phyloP scores from a whole-genome alignment of 1,140 invertebrate genomes.

The Drosophila tsacasi region DNA sequence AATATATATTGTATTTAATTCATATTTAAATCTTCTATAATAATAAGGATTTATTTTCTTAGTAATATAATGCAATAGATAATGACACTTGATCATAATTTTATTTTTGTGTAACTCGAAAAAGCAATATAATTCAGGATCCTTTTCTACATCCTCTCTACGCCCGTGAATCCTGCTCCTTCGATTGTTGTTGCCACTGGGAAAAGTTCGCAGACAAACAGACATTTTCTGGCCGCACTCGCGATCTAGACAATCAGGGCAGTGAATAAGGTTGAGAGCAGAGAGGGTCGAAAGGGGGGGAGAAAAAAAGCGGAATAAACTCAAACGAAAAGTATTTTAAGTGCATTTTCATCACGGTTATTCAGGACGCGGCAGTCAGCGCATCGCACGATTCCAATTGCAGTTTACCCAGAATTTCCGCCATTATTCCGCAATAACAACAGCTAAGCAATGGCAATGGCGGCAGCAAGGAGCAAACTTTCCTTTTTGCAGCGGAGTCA shows the following conservation, averaged over 20 bases:
- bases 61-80: background rate
- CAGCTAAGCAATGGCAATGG: slow-evolving; percentile 29
- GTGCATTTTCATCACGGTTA: slow-evolving; percentile 83
- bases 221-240: slow-evolving; percentile 47
- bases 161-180: slow-evolving; percentile 2
- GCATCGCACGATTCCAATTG: slow-evolving; percentile 70
- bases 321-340: slow-evolving; percentile 82
- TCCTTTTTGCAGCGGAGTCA: slow-evolving; percentile 37
- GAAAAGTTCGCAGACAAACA: slow-evolving; percentile 38
- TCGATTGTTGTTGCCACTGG: slow-evolving; percentile 16
- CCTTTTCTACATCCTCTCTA: background rate
- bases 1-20: background rate
- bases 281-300: background rate
- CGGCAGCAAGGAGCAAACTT: slow-evolving; percentile 57
- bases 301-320: slow-evolving; percentile 50
- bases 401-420: slow-evolving; percentile 62
- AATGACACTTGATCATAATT: background rate
- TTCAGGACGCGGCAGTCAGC: slow-evolving; percentile 64
- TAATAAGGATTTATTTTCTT: background rate
- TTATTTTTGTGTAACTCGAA: background rate
- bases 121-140: background rate
- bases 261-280: slow-evolving; percentile 5
- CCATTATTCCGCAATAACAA: slow-evolving; percentile 73
- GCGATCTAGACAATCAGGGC: slow-evolving; percentile 52
- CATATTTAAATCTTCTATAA: background rate